Conservation (phyloP, 1,140 invertebrate genomes). For the Holcopasites calliopsidis region DNA sequence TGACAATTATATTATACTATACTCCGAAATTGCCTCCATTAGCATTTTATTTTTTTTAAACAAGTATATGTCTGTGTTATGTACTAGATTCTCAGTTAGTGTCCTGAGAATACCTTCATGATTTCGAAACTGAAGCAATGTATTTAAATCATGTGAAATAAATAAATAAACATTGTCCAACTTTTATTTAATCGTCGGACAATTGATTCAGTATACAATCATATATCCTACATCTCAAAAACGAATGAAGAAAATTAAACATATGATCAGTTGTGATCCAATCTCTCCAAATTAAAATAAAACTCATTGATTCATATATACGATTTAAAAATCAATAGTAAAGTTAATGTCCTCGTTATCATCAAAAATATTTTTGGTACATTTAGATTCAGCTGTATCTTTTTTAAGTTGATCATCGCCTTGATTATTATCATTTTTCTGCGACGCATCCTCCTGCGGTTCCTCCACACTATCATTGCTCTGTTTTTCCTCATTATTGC, state of each 20-base stretch:
- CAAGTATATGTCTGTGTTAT: conserved; percentile 38
- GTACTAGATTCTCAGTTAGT: conserved; percentile 44
- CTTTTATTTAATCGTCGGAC: neutral
- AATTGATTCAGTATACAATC: no score
- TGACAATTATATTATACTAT: neutral
- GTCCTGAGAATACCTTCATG: conserved; percentile 41
- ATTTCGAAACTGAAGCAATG: conserved; percentile 44
- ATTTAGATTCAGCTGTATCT: neutral
- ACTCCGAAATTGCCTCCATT: conserved; percentile 17
- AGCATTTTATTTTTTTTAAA: conserved; percentile 53
- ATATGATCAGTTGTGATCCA: no score
- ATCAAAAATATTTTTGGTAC: conserved; percentile 47
- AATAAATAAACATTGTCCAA: conserved; percentile 48
- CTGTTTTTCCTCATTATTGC: neutral
- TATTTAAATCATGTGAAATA: conserved; percentile 52
- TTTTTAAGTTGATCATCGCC: neutral
- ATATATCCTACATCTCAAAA: neutral
- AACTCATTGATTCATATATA: neutral
- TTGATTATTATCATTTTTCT: neutral
- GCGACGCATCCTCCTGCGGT: neutral
- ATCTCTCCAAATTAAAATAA: no score
- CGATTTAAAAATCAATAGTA: conserved; percentile 47
- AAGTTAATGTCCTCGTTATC: conserved; percentile 46
- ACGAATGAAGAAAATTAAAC: neutral
- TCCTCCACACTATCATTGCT: neutral